Evolutionary conservation across 2,888 invertebrate genomes (phyloP).

Genomic region (Plutella xylostella): DNA sequence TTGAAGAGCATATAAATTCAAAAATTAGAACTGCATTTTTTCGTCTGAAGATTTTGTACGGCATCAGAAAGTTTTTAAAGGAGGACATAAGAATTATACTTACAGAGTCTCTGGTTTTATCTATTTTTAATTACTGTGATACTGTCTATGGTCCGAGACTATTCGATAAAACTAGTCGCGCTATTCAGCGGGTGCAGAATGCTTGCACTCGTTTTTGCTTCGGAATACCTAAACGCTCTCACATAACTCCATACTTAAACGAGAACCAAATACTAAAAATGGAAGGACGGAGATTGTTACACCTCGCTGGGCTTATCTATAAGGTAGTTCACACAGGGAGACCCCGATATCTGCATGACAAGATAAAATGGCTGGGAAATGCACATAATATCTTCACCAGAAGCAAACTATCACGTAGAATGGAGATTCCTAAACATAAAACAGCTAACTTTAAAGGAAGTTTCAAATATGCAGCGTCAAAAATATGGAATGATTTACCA

Average conservation of each 20-base stretch:
- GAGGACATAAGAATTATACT: constrained; percentile 3
- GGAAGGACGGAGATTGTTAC: background rate
- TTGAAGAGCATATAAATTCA: constrained; percentile 6
- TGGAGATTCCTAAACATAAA: too few species aligned
- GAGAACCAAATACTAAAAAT: constrained; percentile 10
- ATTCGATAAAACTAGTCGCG: background rate
- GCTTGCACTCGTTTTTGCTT: constrained; percentile 15
- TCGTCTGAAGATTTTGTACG: constrained; percentile 12
- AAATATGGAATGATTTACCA: too few species aligned
- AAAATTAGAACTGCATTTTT: constrained; percentile 10
- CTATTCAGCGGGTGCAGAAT: constrained; percentile 11
- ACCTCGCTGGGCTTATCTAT: background rate
- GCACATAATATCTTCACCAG: too few species aligned
- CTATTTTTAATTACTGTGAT: constrained; percentile 9
- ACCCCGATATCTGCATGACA: background rate
- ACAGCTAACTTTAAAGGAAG: too few species aligned
- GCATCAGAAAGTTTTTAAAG: constrained; percentile 6
- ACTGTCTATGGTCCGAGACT: constrained; percentile 11
- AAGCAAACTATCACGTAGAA: too few species aligned
- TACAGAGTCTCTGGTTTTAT: constrained; percentile 11
- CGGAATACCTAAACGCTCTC: constrained; percentile 10
- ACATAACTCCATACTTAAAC: constrained; percentile 14
- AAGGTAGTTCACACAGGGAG: background rate
- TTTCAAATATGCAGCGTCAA: too few species aligned
- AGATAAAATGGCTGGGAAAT: background rate